Evolutionary conservation across 2,888 invertebrate species (phyloP), one percentile per base, ranked within the genome.

Genomic region (Deilephila porcellus): DNA sequence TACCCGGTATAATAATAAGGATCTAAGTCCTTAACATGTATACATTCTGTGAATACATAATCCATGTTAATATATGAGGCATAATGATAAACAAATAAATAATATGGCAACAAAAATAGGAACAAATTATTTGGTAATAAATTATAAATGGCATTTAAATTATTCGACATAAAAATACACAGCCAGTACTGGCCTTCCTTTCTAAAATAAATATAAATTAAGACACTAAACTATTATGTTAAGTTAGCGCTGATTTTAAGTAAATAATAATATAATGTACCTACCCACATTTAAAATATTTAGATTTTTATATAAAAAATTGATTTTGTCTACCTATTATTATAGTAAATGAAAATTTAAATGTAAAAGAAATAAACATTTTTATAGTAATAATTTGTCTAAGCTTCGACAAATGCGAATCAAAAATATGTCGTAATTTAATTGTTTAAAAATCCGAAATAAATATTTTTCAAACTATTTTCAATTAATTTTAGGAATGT

Each of bases 51-150:
- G n/a, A 6, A n/a, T n/a, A 56, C n/a, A 56, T 56, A 56, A 56
- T 56, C 6, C 2, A 56, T n/a, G 19, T 5, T 56, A 56, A 19
- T 56, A 4, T 6, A 56, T 56, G 4, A 56, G 14, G 45, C 56
- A 56, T 76, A 71, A 76, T n/a, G 67, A 71, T 72, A 72, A 74
- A 71, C 76, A 75, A 76, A 76, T 79, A 76, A 79, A 78, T 71
- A 79, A 76, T 84, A 90, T 90, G 88, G 89, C 89, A 89, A 88
- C 87, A 79, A 75, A 25, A 86, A 79, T 85, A 89, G 86, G 86
- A 90, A 79, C 78, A 71, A 76, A 56, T 74, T 5, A 74, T 79
- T 78, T 77, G 73, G 77, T 76, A 72, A 74, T 76, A 74, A 73
- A 70, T n/a, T n/a, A 60, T 29, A 62, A 72, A 45, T 73, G 32